Percentiles rank a stretch among this genome's conserved stretches.
These are phyloP conservation scores for Hycleus phaleratus DNA, from an alignment of 1,140 invertebrate genomes.

Conservation along the genomic window DNA sequence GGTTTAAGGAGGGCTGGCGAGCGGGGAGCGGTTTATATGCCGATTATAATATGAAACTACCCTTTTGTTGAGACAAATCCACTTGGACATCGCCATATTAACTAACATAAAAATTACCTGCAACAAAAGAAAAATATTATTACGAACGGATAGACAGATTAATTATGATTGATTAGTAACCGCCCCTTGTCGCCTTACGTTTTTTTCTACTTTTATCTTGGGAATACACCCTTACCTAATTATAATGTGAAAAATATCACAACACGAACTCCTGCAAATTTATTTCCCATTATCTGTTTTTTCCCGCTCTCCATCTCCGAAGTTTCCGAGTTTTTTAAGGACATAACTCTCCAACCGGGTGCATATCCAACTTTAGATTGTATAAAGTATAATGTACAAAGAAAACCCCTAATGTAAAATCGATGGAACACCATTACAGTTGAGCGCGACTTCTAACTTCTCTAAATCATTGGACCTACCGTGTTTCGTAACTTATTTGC, in stretches of 20 bases:
- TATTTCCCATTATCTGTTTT: constrained; percentile 43
- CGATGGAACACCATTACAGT: constrained; percentile 42
- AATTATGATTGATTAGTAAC: too few relatives aligned
- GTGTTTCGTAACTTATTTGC: constrained; percentile 27
- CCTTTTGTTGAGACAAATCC: background rate
- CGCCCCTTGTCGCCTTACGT: too few relatives aligned
- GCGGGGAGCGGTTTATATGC: constrained; percentile 33
- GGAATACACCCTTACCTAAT: constrained; percentile 25
- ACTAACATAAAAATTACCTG: too few relatives aligned
- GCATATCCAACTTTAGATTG: constrained; percentile 43
- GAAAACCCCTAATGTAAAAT: constrained; percentile 44
- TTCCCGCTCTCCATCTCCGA: constrained; percentile 36
- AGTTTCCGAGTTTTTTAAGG: constrained; percentile 37
- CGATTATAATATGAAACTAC: constrained; percentile 29
- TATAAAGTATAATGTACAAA: constrained; percentile 44
- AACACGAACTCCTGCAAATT: constrained; percentile 36
- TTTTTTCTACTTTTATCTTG: background rate
- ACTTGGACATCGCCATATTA: too few relatives aligned
- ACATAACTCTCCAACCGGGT: constrained; percentile 38
- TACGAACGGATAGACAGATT: too few relatives aligned
- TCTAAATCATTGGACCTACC: constrained; percentile 35
- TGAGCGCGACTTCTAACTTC: constrained; percentile 37
- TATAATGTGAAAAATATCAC: constrained; percentile 39
- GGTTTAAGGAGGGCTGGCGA: constrained; percentile 21
- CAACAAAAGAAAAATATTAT: too few relatives aligned